Evolutionary conservation across 2,888 invertebrate genomes (phyloP), one percentile per base, ranked within the genome.

Genomic region (Spodoptera picta): DNA sequence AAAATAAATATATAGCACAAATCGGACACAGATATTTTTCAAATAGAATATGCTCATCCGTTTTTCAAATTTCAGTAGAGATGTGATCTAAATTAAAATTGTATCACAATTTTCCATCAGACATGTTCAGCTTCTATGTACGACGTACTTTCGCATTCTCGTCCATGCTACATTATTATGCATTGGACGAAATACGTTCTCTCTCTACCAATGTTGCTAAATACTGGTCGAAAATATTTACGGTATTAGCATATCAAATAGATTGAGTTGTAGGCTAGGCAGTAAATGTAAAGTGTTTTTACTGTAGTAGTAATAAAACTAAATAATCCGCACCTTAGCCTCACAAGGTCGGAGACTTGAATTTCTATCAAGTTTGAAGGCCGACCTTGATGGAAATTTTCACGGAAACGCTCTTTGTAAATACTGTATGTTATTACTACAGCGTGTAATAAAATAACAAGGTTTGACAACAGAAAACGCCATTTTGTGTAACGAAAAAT

Each of bases 161-260:
- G 80, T 82, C 77, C 79, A 74, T 77, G 74, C 69, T 72, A 73
- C 81, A 85, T 87, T 86, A 84, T 79, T 85, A 87, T 87, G 81
- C 85, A 86, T 85, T 80, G 77, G 73, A 80, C 73, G 47, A 61
- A 75, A 62, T 75, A 70, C 46, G 50, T 44, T 61, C 43, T 48
- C 43, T 61, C 43, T 48, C 43, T 51, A 65, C 64, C 58, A 78
- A 44, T 50, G 54, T 70, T 67, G 58, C 55, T 58, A 60, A 69
- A 74, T 57, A 54, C 42, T 50, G 42, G 41, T 24, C 44, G 24
- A 58, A 62, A 66, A 4, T 65, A 57, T 62, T 61, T 27, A 64
- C 23, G 36, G 19, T 55, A 63, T 66, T 62, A 58, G 61, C 65
- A 59, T 69, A 51, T 10, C 52, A 53, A 73, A 23, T 55, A 50